Percentiles rank a stretch among this genome's conserved stretches.
phyloP scores from a whole-genome alignment of 1,140 invertebrate genomes.

The Euborellia annulipes region DNA sequence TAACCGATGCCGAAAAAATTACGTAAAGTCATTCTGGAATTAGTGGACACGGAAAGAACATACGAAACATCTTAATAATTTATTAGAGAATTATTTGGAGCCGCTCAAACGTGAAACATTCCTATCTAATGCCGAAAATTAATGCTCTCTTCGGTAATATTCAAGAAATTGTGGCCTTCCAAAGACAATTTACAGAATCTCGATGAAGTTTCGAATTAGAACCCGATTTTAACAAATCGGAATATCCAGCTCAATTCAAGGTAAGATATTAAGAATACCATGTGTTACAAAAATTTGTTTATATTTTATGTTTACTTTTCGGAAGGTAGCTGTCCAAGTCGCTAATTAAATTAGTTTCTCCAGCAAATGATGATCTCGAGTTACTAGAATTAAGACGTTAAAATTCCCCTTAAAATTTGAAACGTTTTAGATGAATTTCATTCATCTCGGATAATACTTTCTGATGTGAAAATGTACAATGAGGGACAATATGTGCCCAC shows the following conservation, averaged over 20 bases:
- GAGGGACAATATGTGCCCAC: no score
- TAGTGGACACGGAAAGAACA: constrained; percentile 92
- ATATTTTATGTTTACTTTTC: no score
- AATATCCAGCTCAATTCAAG: constrained; percentile 86
- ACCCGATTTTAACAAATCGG: constrained; percentile 79
- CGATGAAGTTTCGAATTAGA: constrained; percentile 85
- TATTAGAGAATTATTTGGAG: constrained; percentile 91
- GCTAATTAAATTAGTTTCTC: no score
- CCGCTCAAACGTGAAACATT: constrained; percentile 91
- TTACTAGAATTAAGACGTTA: no score
- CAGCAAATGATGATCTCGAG: no score
- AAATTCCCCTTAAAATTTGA: no score
- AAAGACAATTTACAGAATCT: constrained; percentile 92
- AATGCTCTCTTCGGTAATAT: constrained; percentile 93
- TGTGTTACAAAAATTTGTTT: no score
- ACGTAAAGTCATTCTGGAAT: constrained; percentile 85
- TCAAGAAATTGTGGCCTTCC: constrained; percentile 92
- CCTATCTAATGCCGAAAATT: constrained; percentile 84
- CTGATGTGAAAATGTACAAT: no score
- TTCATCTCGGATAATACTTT: no score
- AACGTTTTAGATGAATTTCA: no score
- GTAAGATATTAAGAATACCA: constrained; percentile 43
- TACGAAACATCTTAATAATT: constrained; percentile 96
- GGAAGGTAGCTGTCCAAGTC: no score
- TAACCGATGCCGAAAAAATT: constrained; percentile 88